Evolutionary conservation across 2,888 invertebrate genomes (phyloP), one percentile per base, ranked within the genome.

Genomic region (Lasioglossum lativentre): DNA sequence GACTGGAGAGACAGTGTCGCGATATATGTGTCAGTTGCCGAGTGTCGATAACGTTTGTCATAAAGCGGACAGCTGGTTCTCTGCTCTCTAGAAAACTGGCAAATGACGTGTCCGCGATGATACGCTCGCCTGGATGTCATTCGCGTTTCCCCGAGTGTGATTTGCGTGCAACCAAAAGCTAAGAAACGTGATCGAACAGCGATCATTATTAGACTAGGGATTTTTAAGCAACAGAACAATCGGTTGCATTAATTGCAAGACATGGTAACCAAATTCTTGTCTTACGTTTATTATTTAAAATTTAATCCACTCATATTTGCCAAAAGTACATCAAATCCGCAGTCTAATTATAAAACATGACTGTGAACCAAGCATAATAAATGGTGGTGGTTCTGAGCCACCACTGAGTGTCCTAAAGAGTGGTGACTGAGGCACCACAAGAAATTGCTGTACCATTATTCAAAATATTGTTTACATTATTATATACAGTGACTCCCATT

Each of bases 21-120:
- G 86, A 90, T 89, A 92, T 93, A 93, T 90, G 89, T 91, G 95
- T 95, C 95, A 95, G 90, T 93, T 93, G 93, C 95, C 93, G 92
- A 92, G 93, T 93, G 93, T 94, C 94, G 92, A 94, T 94, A 94
- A 94, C 94, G 93, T 94, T 93, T 93, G 93, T 94, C 95, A 94
- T 87, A 75, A 85, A 88, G 82, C 85, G 72, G 71, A 72, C 78
- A 74, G 27, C 73, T 63, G 34, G 40, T 42, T 19, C 14, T 42
- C 40, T 34, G 47, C 47, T 71, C 38, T 27, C 78, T 68, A n/a
- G 68, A 68, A 68, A 68, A 68, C 68, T 68, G 68, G 68, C 40
- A 68, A 68, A 68, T 68, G 68, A 68, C 68, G 68, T 68, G 68
- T 40, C 40, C 68, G 23, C 68, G 10, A 68, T 23, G 40, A 68